Percentiles rank a stretch among this genome's conserved stretches.
These are phyloP conservation scores for Achroia grisella DNA, from an alignment of 1,140 invertebrate genomes.

Conservation along the genomic window DNA sequence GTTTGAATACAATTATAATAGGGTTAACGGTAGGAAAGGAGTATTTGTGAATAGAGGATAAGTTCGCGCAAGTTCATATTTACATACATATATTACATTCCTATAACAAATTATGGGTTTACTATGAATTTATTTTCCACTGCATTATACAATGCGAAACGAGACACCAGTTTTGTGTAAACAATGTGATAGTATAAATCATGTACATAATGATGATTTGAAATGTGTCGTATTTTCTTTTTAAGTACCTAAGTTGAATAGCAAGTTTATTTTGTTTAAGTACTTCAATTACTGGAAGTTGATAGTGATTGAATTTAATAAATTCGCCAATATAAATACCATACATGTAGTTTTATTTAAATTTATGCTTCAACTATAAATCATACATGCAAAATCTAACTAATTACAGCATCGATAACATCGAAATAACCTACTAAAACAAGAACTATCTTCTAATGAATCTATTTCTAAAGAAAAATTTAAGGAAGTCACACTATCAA, in stretches of 20 bases:
- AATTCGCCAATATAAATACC: conserved; percentile 58
- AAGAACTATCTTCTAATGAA: conserved; percentile 22
- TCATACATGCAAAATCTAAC: neutral
- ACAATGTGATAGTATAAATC: conserved; percentile 44
- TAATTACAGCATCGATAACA: conserved; percentile 44
- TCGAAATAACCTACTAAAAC: conserved; percentile 32
- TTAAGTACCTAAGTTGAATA: conserved; percentile 49
- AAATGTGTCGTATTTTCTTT: conserved; percentile 42
- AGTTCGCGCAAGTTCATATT: neutral
- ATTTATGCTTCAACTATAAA: conserved; percentile 2
- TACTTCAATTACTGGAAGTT: conserved; percentile 68
- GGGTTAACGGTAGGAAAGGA: no score
- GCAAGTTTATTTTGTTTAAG: conserved; percentile 60
- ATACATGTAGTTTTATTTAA: conserved; percentile 25
- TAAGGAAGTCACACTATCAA: conserved; percentile 26
- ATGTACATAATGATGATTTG: conserved; percentile 43
- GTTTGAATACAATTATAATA: no score
- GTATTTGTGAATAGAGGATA: no score
- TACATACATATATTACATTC: conserved; percentile 17
- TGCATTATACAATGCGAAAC: conserved; percentile 9
- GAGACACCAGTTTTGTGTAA: conserved; percentile 21
- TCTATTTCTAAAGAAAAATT: conserved; percentile 29
- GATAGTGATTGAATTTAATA: conserved; percentile 71
- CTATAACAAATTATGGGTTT: conserved; percentile 14
- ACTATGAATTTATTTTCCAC: conserved; percentile 4